Evolutionary conservation across 2,888 invertebrate species (phyloP).

Genomic region (Ypsolopha scabrella): DNA sequence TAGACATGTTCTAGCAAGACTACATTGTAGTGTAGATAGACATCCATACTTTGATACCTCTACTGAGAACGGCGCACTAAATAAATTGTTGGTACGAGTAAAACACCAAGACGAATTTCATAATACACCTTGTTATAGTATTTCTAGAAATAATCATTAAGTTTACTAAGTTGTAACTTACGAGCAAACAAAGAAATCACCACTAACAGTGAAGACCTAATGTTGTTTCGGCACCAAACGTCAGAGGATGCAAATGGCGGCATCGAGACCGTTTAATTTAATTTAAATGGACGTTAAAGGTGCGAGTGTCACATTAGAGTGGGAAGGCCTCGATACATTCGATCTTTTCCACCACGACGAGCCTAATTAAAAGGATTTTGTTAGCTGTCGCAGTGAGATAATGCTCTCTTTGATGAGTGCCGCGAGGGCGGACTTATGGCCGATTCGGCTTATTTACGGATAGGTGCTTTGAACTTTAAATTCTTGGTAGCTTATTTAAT

Average conservation of each 20-base stretch:
- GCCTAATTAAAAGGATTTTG: constrained; percentile 68
- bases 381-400: constrained; percentile 64
- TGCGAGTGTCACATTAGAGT: constrained; percentile 19
- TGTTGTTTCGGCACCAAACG: background rate
- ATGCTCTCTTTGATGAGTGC: constrained; percentile 46
- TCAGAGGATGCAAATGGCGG: background rate
- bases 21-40: too few relatives aligned
- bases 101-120: too few relatives aligned
- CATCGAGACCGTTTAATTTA: background rate
- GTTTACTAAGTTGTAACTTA: too few relatives aligned
- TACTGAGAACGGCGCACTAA: too few relatives aligned
- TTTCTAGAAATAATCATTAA: too few relatives aligned
- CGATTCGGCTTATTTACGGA: background rate
- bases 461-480: background rate
- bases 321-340: constrained; percentile 26
- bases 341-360: constrained; percentile 3
- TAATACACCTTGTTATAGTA: too few relatives aligned
- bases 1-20: background rate
- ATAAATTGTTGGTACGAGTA: too few relatives aligned
- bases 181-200: too few relatives aligned
- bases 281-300: background rate
- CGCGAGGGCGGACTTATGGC: constrained; percentile 14
- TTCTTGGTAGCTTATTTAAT: background rate
- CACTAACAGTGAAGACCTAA: background rate
- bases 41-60: too few relatives aligned